These are phyloP conservation scores for Thunnus maccoyii DNA, from an alignment of 2,113 vertebrate species.

Conservation along the genomic window DNA sequence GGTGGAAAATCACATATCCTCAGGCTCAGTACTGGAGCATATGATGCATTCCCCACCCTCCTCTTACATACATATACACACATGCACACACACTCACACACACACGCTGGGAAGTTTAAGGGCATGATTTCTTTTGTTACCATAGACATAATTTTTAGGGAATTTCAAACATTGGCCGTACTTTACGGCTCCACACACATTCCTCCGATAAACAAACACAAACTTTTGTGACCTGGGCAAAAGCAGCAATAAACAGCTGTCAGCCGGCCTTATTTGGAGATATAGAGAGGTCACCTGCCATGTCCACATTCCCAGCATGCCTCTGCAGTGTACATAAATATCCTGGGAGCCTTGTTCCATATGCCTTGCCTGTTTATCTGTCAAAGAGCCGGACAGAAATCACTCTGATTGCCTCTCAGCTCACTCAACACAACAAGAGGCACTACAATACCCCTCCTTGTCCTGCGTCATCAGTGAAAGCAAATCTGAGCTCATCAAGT, in stretches of 20 bases:
- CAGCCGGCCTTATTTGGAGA: slow-evolving; percentile 70
- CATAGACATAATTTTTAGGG: slow-evolving; percentile 33
- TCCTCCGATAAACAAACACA: slow-evolving; percentile 65
- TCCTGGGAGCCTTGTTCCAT: slow-evolving; percentile 61
- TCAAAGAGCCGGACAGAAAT: slow-evolving; percentile 48
- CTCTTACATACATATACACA: neutral
- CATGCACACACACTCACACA: neutral
- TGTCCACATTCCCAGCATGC: slow-evolving; percentile 77
- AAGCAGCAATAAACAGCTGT: slow-evolving; percentile 67
- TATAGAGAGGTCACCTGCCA: slow-evolving; percentile 78
- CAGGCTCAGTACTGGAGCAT: neutral
- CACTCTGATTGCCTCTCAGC: slow-evolving; percentile 53
- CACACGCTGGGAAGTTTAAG: neutral
- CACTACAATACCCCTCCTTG: slow-evolving; percentile 50
- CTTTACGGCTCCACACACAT: slow-evolving; percentile 60
- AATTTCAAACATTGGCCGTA: slow-evolving; percentile 61
- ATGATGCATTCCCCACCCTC: neutral
- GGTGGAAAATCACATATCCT: slow-evolving; percentile 22
- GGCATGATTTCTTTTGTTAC: slow-evolving; percentile 15
- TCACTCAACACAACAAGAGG: slow-evolving; percentile 58
- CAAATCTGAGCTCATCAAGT: slow-evolving; percentile 34
- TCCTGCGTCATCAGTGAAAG: slow-evolving; percentile 53
- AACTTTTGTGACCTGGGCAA: slow-evolving; percentile 54
- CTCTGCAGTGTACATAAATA: slow-evolving; percentile 70
- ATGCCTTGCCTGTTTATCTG: slow-evolving; percentile 49